phyloP scores from a whole-genome alignment of 1,140 invertebrate genomes.

The Trissolcus basalis region DNA sequence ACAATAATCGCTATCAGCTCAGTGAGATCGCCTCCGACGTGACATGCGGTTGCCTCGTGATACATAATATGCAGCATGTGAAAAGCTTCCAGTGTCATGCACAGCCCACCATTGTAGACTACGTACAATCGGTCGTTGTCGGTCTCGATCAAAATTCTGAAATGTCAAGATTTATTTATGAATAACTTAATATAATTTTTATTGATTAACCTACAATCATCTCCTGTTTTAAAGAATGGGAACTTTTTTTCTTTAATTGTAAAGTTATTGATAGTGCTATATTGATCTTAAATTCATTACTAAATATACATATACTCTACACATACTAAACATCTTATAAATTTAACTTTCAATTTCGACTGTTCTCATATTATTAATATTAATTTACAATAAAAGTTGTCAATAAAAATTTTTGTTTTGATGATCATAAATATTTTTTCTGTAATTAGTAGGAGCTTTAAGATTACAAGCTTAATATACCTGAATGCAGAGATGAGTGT shows the following conservation, averaged over 20 bases:
- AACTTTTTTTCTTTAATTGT: too few species aligned
- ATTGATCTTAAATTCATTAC: too few species aligned
- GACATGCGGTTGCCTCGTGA: slow-evolving; percentile 93
- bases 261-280: too few species aligned
- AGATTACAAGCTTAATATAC: slow-evolving; percentile 31
- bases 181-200: too few species aligned
- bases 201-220: too few species aligned
- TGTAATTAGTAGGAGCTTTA: background rate
- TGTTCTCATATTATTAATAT: too few species aligned
- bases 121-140: slow-evolving; percentile 92
- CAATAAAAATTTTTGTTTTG: too few species aligned
- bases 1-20: slow-evolving; percentile 88
- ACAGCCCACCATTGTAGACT: slow-evolving; percentile 90
- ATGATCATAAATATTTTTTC: background rate
- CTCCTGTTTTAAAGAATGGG: too few species aligned
- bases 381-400: too few species aligned
- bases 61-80: slow-evolving; percentile 95
- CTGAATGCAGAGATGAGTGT: slow-evolving; percentile 90
- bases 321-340: too few species aligned
- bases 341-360: too few species aligned
- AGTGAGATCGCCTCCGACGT: slow-evolving; percentile 88
- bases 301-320: too few species aligned
- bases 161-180: background rate
- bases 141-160: slow-evolving; percentile 88
- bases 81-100: slow-evolving; percentile 92